Percentiles rank a stretch among this genome's conserved stretches.
These are phyloP conservation scores for Myanophis thanlyinensis DNA, from an alignment of 2,113 vertebrate species.

Conservation along the genomic window DNA sequence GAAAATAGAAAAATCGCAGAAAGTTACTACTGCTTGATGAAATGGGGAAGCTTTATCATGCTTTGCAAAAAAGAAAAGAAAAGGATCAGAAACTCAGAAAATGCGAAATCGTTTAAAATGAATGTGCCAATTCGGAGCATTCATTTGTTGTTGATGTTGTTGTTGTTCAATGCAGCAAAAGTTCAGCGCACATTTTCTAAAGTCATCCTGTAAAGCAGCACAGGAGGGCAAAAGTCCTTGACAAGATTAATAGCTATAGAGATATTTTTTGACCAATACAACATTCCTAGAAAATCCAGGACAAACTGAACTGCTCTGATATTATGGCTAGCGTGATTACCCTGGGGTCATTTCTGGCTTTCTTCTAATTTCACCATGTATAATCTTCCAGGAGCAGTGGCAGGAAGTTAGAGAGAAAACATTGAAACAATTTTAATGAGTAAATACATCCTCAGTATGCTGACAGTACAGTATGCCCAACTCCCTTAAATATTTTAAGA, in stretches of 20 bases:
- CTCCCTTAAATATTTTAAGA: neutral
- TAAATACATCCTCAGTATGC: conserved; percentile 4
- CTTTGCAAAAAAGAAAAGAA: neutral
- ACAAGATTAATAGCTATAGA: neutral
- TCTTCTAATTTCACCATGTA: conserved; percentile 1
- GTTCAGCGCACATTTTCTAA: neutral
- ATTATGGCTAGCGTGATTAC: neutral
- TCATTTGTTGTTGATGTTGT: neutral
- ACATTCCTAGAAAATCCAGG: neutral
- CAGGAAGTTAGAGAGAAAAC: conserved; percentile 10
- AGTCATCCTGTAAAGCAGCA: neutral
- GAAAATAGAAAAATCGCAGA: neutral
- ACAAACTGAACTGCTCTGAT: neutral
- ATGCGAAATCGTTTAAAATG: neutral
- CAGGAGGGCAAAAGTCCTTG: neutral
- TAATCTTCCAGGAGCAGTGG: neutral
- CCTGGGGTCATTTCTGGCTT: conserved; percentile 13
- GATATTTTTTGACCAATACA: conserved; percentile 7
- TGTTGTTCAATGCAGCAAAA: neutral
- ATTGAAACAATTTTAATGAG: neutral
- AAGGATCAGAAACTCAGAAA: neutral
- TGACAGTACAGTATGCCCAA: conserved; percentile 16
- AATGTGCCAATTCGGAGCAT: neutral
- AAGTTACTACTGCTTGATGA: neutral
- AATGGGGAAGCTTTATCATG: neutral